A percentile compares a stretch with the other conserved stretches of the same genome.
These are phyloP conservation scores for Tapirus terrestris DNA, from an alignment of 2,113 vertebrate species.

Conservation along the genomic window DNA sequence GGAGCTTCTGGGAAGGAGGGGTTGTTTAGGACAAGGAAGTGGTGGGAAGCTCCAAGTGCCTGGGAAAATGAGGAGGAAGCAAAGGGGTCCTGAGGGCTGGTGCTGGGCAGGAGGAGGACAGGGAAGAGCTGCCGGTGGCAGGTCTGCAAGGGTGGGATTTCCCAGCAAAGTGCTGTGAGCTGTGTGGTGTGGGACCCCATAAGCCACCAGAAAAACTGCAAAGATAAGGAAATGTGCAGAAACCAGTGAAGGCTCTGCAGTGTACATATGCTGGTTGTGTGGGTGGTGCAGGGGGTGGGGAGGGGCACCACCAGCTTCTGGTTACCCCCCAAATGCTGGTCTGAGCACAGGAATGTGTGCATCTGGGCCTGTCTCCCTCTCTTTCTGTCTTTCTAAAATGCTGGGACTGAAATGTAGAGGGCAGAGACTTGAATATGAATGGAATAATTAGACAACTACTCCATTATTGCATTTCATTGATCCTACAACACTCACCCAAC, in stretches of 20 bases:
- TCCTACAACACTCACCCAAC: neutral
- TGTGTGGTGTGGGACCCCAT: neutral
- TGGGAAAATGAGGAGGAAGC: neutral
- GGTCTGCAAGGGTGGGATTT: neutral
- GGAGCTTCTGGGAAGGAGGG: neutral
- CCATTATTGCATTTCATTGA: neutral
- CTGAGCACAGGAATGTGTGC: neutral
- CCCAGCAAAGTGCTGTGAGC: conserved; percentile 3
- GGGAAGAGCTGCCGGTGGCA: neutral
- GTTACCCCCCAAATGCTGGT: neutral
- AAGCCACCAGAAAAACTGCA: neutral
- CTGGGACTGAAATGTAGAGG: neutral
- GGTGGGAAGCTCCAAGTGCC: neutral
- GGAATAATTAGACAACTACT: neutral
- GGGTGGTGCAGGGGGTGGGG: too few species aligned
- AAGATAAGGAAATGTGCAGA: neutral
- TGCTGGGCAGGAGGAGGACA: neutral
- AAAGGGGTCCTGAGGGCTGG: neutral
- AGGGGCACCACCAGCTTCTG: neutral
- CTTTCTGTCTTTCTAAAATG: neutral
- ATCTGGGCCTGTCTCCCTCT: neutral
- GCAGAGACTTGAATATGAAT: neutral
- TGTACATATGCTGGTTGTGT: neutral
- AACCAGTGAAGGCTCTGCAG: neutral
- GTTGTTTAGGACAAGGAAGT: neutral